phyloP scores from a whole-genome alignment of 1,140 invertebrate species.

The Plodia interpunctella region DNA sequence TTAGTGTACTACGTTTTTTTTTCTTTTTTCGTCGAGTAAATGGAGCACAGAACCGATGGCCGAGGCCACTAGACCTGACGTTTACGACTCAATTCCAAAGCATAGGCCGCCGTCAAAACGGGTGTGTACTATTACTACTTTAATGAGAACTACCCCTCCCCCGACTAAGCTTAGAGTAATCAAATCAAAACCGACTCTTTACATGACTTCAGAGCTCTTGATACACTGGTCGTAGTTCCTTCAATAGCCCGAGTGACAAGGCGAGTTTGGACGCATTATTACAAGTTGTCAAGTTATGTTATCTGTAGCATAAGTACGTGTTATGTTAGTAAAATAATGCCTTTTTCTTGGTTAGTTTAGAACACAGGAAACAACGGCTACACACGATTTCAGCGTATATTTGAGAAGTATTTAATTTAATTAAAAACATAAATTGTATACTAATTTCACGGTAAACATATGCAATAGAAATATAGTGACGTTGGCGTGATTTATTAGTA shows the following conservation, averaged over 20 bases:
- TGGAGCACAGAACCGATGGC: constrained; percentile 57
- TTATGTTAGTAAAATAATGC: constrained; percentile 27
- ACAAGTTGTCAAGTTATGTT: constrained; percentile 52
- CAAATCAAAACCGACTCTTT: constrained; percentile 15
- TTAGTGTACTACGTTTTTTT: constrained; percentile 36
- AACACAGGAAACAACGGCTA: neutral
- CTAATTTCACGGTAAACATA: neutral
- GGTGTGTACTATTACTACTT: constrained; percentile 45
- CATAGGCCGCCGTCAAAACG: constrained; percentile 51
- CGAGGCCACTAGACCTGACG: constrained; percentile 57
- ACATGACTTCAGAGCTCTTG: constrained; percentile 28
- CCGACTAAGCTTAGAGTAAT: constrained; percentile 12
- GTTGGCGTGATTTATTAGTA: neutral
- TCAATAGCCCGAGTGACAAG: constrained; percentile 55
- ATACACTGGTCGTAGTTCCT: constrained; percentile 37
- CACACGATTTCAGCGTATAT: too few species aligned
- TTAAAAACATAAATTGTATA: neutral
- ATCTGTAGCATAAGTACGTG: constrained; percentile 54
- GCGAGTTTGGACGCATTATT: constrained; percentile 53
- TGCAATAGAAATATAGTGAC: neutral
- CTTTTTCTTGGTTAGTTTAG: constrained; percentile 43
- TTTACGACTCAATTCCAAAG: constrained; percentile 74
- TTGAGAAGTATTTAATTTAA: neutral
- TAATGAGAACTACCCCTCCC: constrained; percentile 45
- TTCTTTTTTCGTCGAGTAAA: constrained; percentile 58